phyloP scores from a whole-genome alignment of 2,113 vertebrate species.

The Silurus meridionalis region DNA sequence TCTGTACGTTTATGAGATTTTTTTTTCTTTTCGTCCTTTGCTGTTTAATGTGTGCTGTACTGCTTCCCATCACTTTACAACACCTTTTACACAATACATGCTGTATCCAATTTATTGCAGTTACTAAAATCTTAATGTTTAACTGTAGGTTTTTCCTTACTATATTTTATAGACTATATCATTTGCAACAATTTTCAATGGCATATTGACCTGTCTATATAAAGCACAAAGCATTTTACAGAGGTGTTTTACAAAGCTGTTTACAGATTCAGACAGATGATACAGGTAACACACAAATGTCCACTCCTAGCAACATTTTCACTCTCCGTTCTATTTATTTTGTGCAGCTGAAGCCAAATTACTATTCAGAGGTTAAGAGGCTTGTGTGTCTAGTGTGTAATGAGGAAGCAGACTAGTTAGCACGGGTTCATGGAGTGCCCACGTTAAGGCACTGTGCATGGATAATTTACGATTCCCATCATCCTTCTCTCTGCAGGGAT shows the following conservation, averaged over 20 bases:
- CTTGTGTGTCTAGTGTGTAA: conserved; percentile 89
- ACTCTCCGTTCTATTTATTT: conserved; percentile 35
- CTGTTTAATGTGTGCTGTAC: not conserved
- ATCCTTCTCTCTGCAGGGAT: conserved; percentile 92
- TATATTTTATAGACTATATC: not conserved
- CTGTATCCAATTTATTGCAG: not conserved
- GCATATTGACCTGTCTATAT: not conserved
- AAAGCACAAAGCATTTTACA: too few relatives aligned
- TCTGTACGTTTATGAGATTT: conserved; percentile 37
- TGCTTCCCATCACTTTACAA: conserved; percentile 21
- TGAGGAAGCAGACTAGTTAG: conserved; percentile 91
- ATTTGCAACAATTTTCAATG: not conserved
- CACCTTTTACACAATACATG: not conserved
- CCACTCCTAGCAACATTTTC: conserved; percentile 47
- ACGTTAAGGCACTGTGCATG: conserved; percentile 87
- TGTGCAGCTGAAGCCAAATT: conserved; percentile 74
- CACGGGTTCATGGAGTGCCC: conserved; percentile 88
- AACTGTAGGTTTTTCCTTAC: not conserved
- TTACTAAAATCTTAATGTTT: not conserved
- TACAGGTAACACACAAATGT: not conserved
- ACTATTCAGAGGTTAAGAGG: conserved; percentile 95
- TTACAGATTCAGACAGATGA: not conserved
- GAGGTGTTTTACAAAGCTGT: not conserved
- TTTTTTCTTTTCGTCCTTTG: conserved; percentile 19
- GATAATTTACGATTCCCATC: conserved; percentile 98